Evolutionary conservation across 2,113 vertebrate genomes (phyloP).

Genomic region (Semicossyphus pulcher): DNA sequence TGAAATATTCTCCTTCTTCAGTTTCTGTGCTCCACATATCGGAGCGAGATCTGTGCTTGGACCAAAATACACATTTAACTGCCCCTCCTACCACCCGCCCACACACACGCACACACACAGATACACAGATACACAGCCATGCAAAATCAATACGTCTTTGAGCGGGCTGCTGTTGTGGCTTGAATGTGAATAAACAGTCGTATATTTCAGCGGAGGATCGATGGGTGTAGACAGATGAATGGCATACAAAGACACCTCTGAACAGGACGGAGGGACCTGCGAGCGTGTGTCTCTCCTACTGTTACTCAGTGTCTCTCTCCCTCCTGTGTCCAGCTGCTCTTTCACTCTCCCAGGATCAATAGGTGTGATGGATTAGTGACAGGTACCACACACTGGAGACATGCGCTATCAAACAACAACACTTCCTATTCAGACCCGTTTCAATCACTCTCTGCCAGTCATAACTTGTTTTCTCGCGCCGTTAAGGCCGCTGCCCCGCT

Average conservation of each 20-base stretch:
- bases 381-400: constrained; percentile 67
- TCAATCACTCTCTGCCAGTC: constrained; percentile 66
- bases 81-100: constrained; percentile 23
- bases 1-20: constrained; percentile 8
- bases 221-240: constrained; percentile 77
- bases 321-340: constrained; percentile 42
- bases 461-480: constrained; percentile 32
- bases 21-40: background rate
- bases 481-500: constrained; percentile 18
- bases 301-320: background rate
- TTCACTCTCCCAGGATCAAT: constrained; percentile 70
- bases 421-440: constrained; percentile 62
- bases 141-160: constrained; percentile 77
- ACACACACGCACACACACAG: constrained; percentile 13
- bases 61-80: constrained; percentile 18
- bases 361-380: constrained; percentile 77
- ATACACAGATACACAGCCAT: constrained; percentile 30
- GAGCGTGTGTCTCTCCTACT: constrained; percentile 11
- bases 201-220: constrained; percentile 77
- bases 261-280: constrained; percentile 45
- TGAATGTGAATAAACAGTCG: constrained; percentile 81
- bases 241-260: constrained; percentile 64
- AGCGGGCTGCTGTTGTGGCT: constrained; percentile 64
- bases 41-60: background rate
- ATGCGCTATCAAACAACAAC: constrained; percentile 58